phyloP scores from a whole-genome alignment of 2,113 vertebrate genomes.

The Platichthys flesus region DNA sequence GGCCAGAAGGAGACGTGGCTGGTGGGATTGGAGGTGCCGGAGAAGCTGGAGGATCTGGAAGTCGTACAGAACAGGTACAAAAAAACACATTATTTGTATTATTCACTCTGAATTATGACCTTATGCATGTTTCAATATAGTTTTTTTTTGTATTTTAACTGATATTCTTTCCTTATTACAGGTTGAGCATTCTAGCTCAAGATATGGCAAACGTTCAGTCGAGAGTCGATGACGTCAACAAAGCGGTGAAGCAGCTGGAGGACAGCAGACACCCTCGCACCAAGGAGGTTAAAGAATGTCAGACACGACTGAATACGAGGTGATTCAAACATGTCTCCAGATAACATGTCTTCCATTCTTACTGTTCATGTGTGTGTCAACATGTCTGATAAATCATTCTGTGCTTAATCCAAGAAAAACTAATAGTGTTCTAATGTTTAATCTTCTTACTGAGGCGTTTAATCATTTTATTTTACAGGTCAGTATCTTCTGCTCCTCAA shows the following conservation, averaged over 20 bases:
- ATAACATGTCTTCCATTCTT: neutral
- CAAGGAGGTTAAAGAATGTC: slow-evolving; percentile 88
- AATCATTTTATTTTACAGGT: no score
- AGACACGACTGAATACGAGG: slow-evolving; percentile 89
- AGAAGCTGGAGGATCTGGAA: slow-evolving; percentile 94
- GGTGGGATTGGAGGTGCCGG: slow-evolving; percentile 87
- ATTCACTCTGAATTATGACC: no score
- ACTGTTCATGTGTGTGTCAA: no score
- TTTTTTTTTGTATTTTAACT: no score
- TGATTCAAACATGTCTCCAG: slow-evolving; percentile 51
- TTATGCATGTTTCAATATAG: neutral
- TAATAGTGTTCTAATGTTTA: neutral
- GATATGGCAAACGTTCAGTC: slow-evolving; percentile 89
- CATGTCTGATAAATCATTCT: neutral
- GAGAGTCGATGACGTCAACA: slow-evolving; percentile 88
- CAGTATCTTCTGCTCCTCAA: no score
- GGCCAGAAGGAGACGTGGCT: slow-evolving; percentile 96
- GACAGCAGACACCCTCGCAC: slow-evolving; percentile 91
- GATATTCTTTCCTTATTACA: slow-evolving; percentile 57
- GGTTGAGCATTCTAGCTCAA: slow-evolving; percentile 90
- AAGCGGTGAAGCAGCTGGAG: slow-evolving; percentile 87
- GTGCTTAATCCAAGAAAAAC: neutral
- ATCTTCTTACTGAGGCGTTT: no score
- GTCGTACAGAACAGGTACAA: slow-evolving; percentile 93
- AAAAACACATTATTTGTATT: neutral